Conservation (phyloP, 2,888 invertebrate species). For the Heteromurus nitidus region DNA sequence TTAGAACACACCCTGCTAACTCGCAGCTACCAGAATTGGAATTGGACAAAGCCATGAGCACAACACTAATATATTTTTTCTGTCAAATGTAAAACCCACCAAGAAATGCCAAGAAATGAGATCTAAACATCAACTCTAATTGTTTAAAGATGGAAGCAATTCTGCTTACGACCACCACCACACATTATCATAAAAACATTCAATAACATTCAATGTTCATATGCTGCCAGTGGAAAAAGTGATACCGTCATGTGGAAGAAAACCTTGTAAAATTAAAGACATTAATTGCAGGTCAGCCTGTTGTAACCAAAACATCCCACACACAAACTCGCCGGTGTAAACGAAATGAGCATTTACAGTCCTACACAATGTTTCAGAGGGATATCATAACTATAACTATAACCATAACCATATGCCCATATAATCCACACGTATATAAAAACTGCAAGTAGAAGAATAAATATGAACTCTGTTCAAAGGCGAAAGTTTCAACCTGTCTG, state of each 20-base stretch:
- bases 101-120: no score
- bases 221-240: not conserved
- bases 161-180: no score
- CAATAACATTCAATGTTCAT: not conserved
- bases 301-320: slow-evolving; percentile 17
- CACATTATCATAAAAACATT: not conserved
- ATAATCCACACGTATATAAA: not conserved
- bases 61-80: slow-evolving; percentile 2
- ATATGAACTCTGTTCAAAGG: no score
- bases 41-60: slow-evolving; percentile 27
- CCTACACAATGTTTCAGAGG: not conserved
- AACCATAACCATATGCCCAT: no score
- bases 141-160: no score
- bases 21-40: not conserved
- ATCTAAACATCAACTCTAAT: no score
- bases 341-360: slow-evolving; percentile 3
- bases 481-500: no score
- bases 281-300: slow-evolving; percentile 25
- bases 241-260: slow-evolving; percentile 1
- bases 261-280: slow-evolving; percentile 38
- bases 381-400: not conserved
- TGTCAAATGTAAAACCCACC: slow-evolving; percentile 11
- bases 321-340: not conserved
- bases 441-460: no score
- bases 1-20: slow-evolving; percentile 37